These are phyloP conservation scores for Atlantisia rogersi DNA, from an alignment of 2,113 vertebrate species.

Conservation along the genomic window DNA sequence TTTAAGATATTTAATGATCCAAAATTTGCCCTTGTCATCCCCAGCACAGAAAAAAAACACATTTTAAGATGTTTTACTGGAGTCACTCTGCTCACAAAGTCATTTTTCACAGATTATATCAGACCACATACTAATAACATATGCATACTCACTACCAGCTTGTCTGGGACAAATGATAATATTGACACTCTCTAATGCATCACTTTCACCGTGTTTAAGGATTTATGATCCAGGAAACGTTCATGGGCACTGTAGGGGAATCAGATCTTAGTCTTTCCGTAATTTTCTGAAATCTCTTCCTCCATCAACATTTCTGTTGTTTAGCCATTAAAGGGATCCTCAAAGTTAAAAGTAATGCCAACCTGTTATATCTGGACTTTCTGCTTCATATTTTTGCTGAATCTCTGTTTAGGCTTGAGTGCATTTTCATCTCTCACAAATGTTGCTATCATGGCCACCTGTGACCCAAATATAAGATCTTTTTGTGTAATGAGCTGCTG, in stretches of 20 bases:
- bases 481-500: not conserved
- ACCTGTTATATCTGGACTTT: not conserved
- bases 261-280: not conserved
- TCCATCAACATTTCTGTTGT: not conserved
- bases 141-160: conserved; percentile 44
- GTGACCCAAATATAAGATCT: not conserved
- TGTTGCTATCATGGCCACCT: not conserved
- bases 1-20: not conserved
- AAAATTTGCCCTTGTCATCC: not conserved
- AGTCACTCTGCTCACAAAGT: conserved; percentile 2
- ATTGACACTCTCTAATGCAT: conserved; percentile 51
- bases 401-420: not conserved
- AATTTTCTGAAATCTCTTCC: conserved; percentile 18
- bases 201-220: conserved; percentile 28
- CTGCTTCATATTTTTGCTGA: not conserved
- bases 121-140: conserved; percentile 54
- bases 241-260: not conserved
- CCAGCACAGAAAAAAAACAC: not conserved
- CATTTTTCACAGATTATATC: conserved; percentile 40
- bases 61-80: conserved; percentile 30
- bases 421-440: not conserved
- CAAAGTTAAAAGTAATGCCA: not conserved
- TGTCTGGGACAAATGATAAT: conserved; percentile 67
- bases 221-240: conserved; percentile 45
- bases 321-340: not conserved